These are phyloP conservation scores for Chirona hameri DNA, from an alignment of 2,888 invertebrate genomes.

Conservation along the genomic window DNA sequence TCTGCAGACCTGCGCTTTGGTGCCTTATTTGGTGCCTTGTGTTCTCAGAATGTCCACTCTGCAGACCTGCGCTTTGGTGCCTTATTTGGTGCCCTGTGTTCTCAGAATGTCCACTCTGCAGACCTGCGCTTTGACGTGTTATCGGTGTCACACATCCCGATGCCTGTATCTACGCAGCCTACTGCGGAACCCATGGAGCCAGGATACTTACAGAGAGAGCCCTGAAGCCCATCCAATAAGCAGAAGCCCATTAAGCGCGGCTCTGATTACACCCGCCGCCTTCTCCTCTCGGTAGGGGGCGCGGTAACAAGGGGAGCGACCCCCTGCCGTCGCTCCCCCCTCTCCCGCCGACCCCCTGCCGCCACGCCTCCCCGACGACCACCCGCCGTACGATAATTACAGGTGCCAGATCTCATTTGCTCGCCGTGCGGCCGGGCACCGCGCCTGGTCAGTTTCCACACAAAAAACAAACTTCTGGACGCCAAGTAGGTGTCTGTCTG, in stretches of 20 bases:
- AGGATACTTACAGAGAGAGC: background rate
- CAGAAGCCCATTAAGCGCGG: background rate
- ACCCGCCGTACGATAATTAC: slow-evolving; percentile 6
- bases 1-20: too few relatives aligned
- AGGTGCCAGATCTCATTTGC: slow-evolving; percentile 14
- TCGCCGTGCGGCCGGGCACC: background rate
- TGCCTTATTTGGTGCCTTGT: too few relatives aligned
- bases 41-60: too few relatives aligned
- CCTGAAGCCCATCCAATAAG: slow-evolving; percentile 3
- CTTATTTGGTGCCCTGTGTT: too few relatives aligned
- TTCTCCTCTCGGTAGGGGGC: background rate
- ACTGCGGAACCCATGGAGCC: background rate
- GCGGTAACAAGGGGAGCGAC: background rate
- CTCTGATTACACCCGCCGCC: background rate
- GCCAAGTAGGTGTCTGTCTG: too few relatives aligned
- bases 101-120: too few relatives aligned
- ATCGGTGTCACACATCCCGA: too few relatives aligned
- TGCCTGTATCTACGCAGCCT: too few relatives aligned
- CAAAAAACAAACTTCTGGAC: too few relatives aligned
- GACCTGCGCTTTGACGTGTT: too few relatives aligned
- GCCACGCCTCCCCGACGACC: background rate
- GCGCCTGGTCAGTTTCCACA: background rate
- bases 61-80: too few relatives aligned
- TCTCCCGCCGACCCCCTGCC: background rate
- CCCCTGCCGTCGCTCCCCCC: background rate